Percentiles rank a stretch among this genome's conserved stretches.
phyloP scores from a whole-genome alignment of 2,113 vertebrate genomes.

The Ceuthmochares aereus region DNA sequence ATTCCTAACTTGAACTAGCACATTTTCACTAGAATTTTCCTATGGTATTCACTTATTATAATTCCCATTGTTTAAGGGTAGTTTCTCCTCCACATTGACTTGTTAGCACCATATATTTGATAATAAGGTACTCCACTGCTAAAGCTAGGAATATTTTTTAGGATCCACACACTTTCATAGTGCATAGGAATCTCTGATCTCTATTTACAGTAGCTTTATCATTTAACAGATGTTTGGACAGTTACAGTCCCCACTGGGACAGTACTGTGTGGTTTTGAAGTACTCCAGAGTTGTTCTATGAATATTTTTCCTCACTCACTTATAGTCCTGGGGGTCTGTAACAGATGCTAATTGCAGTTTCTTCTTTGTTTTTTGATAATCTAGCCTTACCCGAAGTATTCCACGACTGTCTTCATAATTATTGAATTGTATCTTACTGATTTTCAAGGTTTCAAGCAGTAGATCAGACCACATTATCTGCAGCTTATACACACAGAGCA shows the following conservation, averaged over 20 bases:
- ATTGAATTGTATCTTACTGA: conserved; percentile 31
- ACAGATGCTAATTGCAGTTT: conserved; percentile 66
- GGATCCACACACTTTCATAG: conserved; percentile 15
- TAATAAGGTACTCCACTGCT: not conserved
- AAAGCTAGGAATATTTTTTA: conserved; percentile 10
- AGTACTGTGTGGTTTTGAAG: conserved; percentile 59
- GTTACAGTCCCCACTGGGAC: conserved; percentile 64
- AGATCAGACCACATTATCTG: conserved; percentile 60
- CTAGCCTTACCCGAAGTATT: conserved; percentile 61
- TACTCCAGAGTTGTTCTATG: conserved; percentile 63
- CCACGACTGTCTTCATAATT: conserved; percentile 41
- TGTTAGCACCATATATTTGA: not conserved
- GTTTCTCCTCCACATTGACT: not conserved
- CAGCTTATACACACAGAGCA: conserved; percentile 42
- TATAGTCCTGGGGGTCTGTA: conserved; percentile 55
- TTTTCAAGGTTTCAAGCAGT: conserved; percentile 52
- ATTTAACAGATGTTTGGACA: conserved; percentile 73
- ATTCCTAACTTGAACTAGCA: not conserved
- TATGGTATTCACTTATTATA: not conserved
- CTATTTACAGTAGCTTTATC: conserved; percentile 67
- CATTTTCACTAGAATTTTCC: not conserved
- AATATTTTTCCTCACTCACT: conserved; percentile 64
- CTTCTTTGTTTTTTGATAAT: conserved; percentile 61
- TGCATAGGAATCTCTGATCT: conserved; percentile 54
- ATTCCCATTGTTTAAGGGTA: not conserved